phyloP scores from a whole-genome alignment of 2,888 invertebrate species.

The Catocala sponsa region DNA sequence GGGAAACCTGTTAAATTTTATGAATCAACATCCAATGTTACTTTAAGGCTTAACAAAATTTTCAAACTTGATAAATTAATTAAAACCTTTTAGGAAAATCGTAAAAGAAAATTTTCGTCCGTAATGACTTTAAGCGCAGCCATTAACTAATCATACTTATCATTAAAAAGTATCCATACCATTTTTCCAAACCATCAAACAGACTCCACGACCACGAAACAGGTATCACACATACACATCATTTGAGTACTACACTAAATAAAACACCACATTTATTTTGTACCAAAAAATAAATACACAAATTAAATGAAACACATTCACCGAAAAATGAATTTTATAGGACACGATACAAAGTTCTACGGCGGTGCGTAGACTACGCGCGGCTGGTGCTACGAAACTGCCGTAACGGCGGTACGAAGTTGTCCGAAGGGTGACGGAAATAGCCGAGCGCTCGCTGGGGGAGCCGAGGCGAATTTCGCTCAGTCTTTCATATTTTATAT shows the following conservation, averaged over 20 bases:
- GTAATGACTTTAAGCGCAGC: constrained; percentile 52
- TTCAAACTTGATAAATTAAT: constrained; percentile 40
- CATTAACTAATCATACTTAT: constrained; percentile 63
- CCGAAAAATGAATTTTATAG: constrained; percentile 61
- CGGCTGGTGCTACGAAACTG: constrained; percentile 73
- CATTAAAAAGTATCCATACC: constrained; percentile 74
- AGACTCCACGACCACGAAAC: constrained; percentile 54
- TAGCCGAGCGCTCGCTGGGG: constrained; percentile 68
- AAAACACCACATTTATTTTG: constrained; percentile 57
- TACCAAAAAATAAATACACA: constrained; percentile 54
- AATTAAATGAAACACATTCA: constrained; percentile 69
- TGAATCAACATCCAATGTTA: constrained; percentile 34
- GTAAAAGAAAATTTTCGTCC: constrained; percentile 52
- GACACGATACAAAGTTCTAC: constrained; percentile 38
- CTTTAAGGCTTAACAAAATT: constrained; percentile 16
- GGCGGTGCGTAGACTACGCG: constrained; percentile 65
- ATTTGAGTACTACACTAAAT: constrained; percentile 63
- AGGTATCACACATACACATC: constrained; percentile 74
- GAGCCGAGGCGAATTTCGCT: constrained; percentile 76
- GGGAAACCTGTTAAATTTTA: constrained; percentile 34
- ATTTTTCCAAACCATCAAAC: constrained; percentile 81
- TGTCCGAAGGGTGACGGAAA: constrained; percentile 64
- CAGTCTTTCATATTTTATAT: constrained; percentile 88
- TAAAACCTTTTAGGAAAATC: constrained; percentile 34
- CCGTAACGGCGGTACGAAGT: constrained; percentile 80